Evolutionary conservation across 2,888 invertebrate species (phyloP), one percentile per base, ranked within the genome.

Genomic region (Spilarctia lutea): DNA sequence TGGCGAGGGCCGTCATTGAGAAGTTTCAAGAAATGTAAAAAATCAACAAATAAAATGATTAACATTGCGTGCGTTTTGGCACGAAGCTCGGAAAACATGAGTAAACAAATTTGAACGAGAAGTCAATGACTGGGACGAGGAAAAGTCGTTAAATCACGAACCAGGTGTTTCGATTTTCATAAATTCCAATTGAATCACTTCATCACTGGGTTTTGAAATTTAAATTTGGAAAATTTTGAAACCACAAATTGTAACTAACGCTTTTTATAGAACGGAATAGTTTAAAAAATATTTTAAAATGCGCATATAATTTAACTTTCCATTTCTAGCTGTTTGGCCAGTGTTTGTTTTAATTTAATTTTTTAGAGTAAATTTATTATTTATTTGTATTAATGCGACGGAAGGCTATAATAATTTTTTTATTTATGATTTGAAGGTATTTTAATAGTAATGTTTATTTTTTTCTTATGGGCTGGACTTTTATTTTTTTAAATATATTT

Each of bases 71-170:
- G 80, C 84, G 74, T 91, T 92, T 94, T 94, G 94, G 94, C 94
- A 92, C 89, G 85, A 79, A 83, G 71, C 85, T 77, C 77, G 60
- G 74, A 82, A 81, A 81, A 81, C 87, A 89, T 94, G 93, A 93
- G 90, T 93, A 92, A 93, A 94, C 93, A 93, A 81, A 90, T 90
- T 92, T 90, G 80, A 83, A 81, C 75, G 82, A 80, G 86, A 87
- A 91, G 94, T 94, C 94, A 94, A 89, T 93, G 94, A 94, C 94
- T 92, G 87, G 83, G 79, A 83, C 79, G 86, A 80, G 83, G 79
- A 88, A 87, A 88, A 89, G 89, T 85, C 85, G 79, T n/a, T 89
- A 88, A 85, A 85, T 73, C 71, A 85, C 85, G 88, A 87, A 90
- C 77, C 79, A 78, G 76, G 71, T 78, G 74, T 65, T 73, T 81